These are phyloP conservation scores for Zygogramma bicolorata DNA, from an alignment of 2,888 invertebrate genomes.

Conservation along the genomic window DNA sequence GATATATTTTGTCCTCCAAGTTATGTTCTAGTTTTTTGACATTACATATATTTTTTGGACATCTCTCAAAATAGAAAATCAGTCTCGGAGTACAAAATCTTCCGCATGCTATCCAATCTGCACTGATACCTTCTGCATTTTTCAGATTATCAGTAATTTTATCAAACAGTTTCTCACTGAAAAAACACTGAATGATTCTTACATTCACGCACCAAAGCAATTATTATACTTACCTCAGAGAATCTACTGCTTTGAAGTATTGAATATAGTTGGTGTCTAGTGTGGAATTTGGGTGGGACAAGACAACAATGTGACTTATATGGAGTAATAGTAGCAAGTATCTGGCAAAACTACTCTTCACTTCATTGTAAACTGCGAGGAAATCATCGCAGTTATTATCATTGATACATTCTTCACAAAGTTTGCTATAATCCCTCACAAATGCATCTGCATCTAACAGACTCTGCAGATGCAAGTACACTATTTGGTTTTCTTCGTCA, in stretches of 20 bases:
- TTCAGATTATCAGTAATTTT: slow-evolving; percentile 68
- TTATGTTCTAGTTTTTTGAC: slow-evolving; percentile 87
- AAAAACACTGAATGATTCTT: slow-evolving; percentile 37
- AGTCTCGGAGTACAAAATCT: slow-evolving; percentile 90
- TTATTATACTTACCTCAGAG: slow-evolving; percentile 75
- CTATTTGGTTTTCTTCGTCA: slow-evolving; percentile 69
- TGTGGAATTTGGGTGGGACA: slow-evolving; percentile 73
- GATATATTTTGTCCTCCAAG: slow-evolving; percentile 93
- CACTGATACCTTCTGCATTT: slow-evolving; percentile 70
- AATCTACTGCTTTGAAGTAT: slow-evolving; percentile 84
- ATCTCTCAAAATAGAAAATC: slow-evolving; percentile 88
- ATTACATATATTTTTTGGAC: slow-evolving; percentile 71
- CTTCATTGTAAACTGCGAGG: slow-evolving; percentile 76
- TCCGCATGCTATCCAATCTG: slow-evolving; percentile 81
- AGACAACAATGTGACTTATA: slow-evolving; percentile 81
- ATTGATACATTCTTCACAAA: slow-evolving; percentile 65
- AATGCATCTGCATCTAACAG: slow-evolving; percentile 70
- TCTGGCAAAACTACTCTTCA: slow-evolving; percentile 76
- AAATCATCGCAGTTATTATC: slow-evolving; percentile 70
- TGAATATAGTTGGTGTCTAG: slow-evolving; percentile 84
- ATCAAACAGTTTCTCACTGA: slow-evolving; percentile 66
- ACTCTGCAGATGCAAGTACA: slow-evolving; percentile 72
- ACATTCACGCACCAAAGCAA: neutral
- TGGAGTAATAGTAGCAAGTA: slow-evolving; percentile 82
- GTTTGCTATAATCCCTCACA: slow-evolving; percentile 66